phyloP scores from a whole-genome alignment of 2,888 invertebrate genomes.

The Nomada goodeniana region DNA sequence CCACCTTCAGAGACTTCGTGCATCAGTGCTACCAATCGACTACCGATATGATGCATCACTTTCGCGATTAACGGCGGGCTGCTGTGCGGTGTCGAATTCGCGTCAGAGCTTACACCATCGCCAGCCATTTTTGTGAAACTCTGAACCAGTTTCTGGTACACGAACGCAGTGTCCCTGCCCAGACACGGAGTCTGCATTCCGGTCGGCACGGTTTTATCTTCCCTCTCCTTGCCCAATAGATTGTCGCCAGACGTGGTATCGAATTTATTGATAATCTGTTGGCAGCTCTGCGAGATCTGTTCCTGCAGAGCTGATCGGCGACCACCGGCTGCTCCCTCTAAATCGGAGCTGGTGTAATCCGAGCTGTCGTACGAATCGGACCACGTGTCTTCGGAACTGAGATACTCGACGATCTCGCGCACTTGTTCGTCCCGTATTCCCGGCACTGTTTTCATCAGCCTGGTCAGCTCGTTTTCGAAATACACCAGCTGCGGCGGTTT shows the following conservation, averaged over 20 bases:
- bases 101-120: constrained; percentile 85
- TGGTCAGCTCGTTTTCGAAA: constrained; percentile 95
- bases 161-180: constrained; percentile 92
- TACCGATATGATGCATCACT: constrained; percentile 96
- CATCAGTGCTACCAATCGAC: constrained; percentile 94
- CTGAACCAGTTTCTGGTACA: constrained; percentile 94
- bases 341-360: constrained; percentile 95
- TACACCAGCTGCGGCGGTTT: constrained; percentile 95
- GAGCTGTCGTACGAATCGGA: constrained; percentile 97
- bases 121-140: constrained; percentile 92
- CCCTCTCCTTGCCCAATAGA: constrained; percentile 59
- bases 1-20: constrained; percentile 94
- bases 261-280: constrained; percentile 94
- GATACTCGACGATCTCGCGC: constrained; percentile 95
- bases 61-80: constrained; percentile 95
- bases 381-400: constrained; percentile 97
- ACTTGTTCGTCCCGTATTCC: constrained; percentile 96
- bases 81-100: constrained; percentile 86
- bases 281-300: constrained; percentile 94
- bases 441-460: constrained; percentile 96
- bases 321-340: constrained; percentile 88
- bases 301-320: constrained; percentile 91
- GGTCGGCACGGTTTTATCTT: constrained; percentile 84
- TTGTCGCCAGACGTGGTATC: constrained; percentile 84
- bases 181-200: constrained; percentile 81